phyloP scores from a whole-genome alignment of 1,140 invertebrate species.

The Ooceraea biroi region DNA sequence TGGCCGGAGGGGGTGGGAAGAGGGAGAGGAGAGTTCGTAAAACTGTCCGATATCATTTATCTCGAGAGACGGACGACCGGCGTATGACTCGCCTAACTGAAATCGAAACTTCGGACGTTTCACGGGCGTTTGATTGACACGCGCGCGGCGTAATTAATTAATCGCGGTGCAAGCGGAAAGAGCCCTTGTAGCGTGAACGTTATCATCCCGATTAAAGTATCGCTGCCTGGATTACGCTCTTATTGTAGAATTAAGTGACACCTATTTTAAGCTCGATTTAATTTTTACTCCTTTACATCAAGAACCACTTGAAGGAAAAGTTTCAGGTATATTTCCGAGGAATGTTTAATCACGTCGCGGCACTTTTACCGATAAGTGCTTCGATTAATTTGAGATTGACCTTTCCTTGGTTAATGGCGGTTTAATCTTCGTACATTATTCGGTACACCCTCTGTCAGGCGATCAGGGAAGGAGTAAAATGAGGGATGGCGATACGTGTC shows the following conservation, averaged over 20 bases:
- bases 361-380: constrained; percentile 25
- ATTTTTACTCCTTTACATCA: not conserved
- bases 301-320: not conserved
- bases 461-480: not conserved
- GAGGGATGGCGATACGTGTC: not conserved
- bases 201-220: constrained; percentile 14
- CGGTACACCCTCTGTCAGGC: constrained; percentile 14
- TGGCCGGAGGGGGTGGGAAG: not conserved
- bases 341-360: not conserved
- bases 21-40: constrained; percentile 25
- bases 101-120: constrained; percentile 55
- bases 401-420: constrained; percentile 22
- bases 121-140: constrained; percentile 43
- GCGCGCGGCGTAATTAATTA: constrained; percentile 51
- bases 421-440: constrained; percentile 40
- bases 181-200: not conserved
- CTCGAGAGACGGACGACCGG: constrained; percentile 31
- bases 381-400: constrained; percentile 3
- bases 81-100: constrained; percentile 53
- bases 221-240: not conserved
- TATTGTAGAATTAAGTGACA: not conserved
- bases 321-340: not conserved
- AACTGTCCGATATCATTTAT: constrained; percentile 58
- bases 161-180: not conserved
- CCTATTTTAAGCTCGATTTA: not conserved